Evolutionary conservation across 2,113 vertebrate genomes (phyloP), one percentile per base, ranked within the genome.

Genomic region (Tachysurus vachellii): DNA sequence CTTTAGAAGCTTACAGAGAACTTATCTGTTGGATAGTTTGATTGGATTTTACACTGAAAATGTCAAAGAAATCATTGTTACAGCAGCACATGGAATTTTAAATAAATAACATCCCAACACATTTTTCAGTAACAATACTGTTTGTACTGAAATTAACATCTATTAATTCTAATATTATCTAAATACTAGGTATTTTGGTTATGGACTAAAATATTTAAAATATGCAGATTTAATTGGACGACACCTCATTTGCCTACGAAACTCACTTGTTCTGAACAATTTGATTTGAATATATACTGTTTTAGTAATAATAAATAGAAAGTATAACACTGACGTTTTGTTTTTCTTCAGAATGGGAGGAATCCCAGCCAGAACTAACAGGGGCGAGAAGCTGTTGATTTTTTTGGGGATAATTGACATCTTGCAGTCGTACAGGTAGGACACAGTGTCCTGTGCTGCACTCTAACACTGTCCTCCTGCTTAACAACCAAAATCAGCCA

Each of bases 361-460:
- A 56, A 99, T 99, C 93, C 98, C 98, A 90, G 98, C 98, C 80
- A 99, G 97, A 93, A 98, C 96, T 90, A 96, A 97, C 93, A 98
- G 95, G 92, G 98, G 97, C 80, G 98, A 98, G 91, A 98, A 97
- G 84, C 93, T 99, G 79, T 95, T 99, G 90, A 95, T 99, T 76
- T 99, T 97, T 93, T 96, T 99, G 94, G 98, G 98, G 56, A 99
- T 99, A 92, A 99, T 99, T 88, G 98, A 99, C 91, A 99, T 99
- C 91, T 95, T 99, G 0, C 98, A 99, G 87, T 99, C 98, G 28
- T 99, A 99, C 64, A 97, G 98, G 98, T 99, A 94, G 19, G 26
- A n/a, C 26, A 31, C 12, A 7, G 19, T 79, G 64, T 53, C 21
- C 28, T 68, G 16, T 80, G 3, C n/a, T 54, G 28, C 23, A 26